Percentiles rank a stretch among this genome's conserved stretches.
These are phyloP conservation scores for Hyles euphorbiae DNA, from an alignment of 1,140 invertebrate genomes.

Conservation along the genomic window DNA sequence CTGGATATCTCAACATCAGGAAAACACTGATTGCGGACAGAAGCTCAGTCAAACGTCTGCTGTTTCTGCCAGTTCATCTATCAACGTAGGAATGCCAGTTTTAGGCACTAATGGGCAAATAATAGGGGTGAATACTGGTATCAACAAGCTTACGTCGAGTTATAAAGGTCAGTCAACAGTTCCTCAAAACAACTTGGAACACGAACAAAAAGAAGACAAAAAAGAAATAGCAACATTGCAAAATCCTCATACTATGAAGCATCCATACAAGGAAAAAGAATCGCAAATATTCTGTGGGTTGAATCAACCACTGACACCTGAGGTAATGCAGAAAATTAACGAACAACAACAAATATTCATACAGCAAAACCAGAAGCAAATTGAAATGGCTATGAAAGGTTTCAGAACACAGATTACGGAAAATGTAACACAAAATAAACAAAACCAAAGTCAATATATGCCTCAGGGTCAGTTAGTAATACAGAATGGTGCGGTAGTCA, in stretches of 20 bases:
- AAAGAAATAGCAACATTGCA: conserved; percentile 36
- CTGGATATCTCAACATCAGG: conserved; percentile 62
- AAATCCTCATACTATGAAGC: conserved; percentile 22
- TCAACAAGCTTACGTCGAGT: conserved; percentile 43
- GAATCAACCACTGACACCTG: conserved; percentile 69
- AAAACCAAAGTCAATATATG: conserved; percentile 51
- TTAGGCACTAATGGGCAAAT: conserved; percentile 76
- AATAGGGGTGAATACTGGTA: conserved; percentile 73
- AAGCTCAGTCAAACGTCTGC: conserved; percentile 30
- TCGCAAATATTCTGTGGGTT: conserved; percentile 65
- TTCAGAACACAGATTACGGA: conserved; percentile 66
- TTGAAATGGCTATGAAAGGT: conserved; percentile 73
- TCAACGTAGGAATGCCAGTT: conserved; percentile 63
- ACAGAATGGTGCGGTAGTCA: conserved; percentile 66
- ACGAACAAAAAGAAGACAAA: conserved; percentile 50
- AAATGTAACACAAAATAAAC: conserved; percentile 51
- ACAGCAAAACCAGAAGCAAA: conserved; percentile 75
- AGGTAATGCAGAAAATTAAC: conserved; percentile 77
- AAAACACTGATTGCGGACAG: conserved; percentile 39
- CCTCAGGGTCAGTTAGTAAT: conserved; percentile 67
- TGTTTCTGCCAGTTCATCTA: conserved; percentile 26
- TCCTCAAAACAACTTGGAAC: conserved; percentile 34
- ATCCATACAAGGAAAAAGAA: conserved; percentile 48
- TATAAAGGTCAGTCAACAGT: conserved; percentile 41
- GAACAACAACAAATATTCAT: conserved; percentile 77